Percentiles rank a stretch among this genome's conserved stretches.
Evolutionary conservation across 2,797 vertebrate species (phyloP).

Genomic region (Aphelocoma californica): DNA sequence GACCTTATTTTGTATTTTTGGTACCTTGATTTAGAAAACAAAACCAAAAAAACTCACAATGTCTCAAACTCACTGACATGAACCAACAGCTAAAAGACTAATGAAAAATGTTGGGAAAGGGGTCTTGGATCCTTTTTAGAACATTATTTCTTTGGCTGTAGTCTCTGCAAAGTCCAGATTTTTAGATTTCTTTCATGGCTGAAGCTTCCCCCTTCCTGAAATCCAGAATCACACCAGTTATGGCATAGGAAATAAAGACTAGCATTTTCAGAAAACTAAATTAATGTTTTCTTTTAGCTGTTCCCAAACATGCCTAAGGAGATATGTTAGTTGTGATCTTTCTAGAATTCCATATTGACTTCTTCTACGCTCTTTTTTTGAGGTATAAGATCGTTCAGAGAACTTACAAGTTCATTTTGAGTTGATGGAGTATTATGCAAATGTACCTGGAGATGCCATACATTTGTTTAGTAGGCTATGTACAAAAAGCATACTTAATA

Average conservation of each 20-base stretch:
- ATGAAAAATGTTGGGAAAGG: background rate
- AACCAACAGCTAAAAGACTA: background rate
- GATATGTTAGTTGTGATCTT: background rate
- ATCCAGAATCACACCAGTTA: background rate
- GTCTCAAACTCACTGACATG: background rate
- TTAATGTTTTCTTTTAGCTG: background rate
- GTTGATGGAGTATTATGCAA: background rate
- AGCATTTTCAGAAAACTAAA: background rate
- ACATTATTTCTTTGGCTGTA: background rate
- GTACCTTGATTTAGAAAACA: background rate
- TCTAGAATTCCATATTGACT: background rate
- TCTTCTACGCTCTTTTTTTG: background rate
- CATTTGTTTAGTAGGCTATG: background rate
- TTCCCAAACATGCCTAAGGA: background rate
- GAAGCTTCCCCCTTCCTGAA: background rate
- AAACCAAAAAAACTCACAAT: background rate
- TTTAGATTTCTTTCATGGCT: background rate
- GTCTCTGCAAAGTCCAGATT: background rate
- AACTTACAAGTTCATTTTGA: background rate
- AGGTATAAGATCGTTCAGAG: background rate
- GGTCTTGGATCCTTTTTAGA: background rate
- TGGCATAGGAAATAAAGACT: background rate
- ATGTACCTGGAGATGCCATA: background rate
- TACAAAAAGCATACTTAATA: background rate
- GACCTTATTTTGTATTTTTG: background rate